phyloP scores from a whole-genome alignment of 2,888 invertebrate genomes.

The Serripes groenlandicus region DNA sequence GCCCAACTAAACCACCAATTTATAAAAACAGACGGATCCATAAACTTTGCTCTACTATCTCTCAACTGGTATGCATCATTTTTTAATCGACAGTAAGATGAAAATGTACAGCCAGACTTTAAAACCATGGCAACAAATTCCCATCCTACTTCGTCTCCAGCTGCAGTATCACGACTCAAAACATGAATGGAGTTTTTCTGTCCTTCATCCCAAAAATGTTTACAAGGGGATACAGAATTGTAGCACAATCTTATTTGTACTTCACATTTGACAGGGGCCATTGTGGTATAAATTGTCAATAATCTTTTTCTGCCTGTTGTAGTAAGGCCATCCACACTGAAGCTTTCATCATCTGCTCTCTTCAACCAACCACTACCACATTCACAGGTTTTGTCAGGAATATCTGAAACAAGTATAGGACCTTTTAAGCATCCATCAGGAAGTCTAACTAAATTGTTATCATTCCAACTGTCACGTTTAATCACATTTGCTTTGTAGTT shows the following conservation, averaged over 20 bases:
- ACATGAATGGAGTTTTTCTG: slow-evolving; percentile 34
- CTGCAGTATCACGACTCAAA: slow-evolving; percentile 37
- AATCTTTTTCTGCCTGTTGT: background rate
- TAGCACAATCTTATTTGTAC: slow-evolving; percentile 34
- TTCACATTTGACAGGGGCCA: slow-evolving; percentile 36
- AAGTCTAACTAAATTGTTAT: background rate
- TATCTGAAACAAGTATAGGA: slow-evolving; percentile 18
- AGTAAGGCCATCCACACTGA: slow-evolving; percentile 15
- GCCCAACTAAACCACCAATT: slow-evolving; percentile 2
- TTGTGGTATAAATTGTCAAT: slow-evolving; percentile 28
- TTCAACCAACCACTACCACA: slow-evolving; percentile 26
- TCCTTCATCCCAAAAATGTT: slow-evolving; percentile 42
- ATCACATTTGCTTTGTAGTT: background rate
- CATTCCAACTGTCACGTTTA: slow-evolving; percentile 25
- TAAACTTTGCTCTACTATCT: background rate
- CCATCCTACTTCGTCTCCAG: slow-evolving; percentile 54
- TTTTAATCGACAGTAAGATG: slow-evolving; percentile 32
- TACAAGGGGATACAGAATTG: slow-evolving; percentile 28
- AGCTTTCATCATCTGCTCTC: slow-evolving; percentile 11
- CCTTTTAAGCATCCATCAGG: slow-evolving; percentile 30
- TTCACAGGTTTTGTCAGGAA: slow-evolving; percentile 26
- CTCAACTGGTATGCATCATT: slow-evolving; percentile 15
- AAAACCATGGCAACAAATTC: slow-evolving; percentile 41
- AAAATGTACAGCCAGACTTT: slow-evolving; percentile 33
- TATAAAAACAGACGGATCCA: background rate